Evolutionary conservation across 2,888 invertebrate species (phyloP).

Genomic region (Erpobdella octoculata): DNA sequence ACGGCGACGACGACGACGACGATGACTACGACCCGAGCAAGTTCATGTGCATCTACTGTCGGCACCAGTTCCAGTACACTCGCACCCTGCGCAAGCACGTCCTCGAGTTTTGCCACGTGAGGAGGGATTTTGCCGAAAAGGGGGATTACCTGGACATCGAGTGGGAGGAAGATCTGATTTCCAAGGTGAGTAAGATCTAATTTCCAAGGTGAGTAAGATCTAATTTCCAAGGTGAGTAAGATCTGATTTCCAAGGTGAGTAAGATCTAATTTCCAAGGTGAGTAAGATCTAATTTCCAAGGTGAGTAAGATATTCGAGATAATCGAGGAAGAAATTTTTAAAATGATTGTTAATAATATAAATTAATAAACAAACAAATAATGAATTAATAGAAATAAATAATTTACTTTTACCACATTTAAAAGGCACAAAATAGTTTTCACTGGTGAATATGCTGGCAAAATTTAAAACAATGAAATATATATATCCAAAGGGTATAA

Average conservation of each 20-base stretch:
- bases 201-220: not conserved
- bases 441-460: too few relatives aligned
- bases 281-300: too few relatives aligned
- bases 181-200: not conserved
- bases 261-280: not conserved
- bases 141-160: slow-evolving; percentile 33
- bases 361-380: too few relatives aligned
- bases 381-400: too few relatives aligned
- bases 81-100: slow-evolving; percentile 50
- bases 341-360: too few relatives aligned
- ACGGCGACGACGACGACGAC: slow-evolving; percentile 24
- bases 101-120: slow-evolving; percentile 45
- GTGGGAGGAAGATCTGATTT: slow-evolving; percentile 34
- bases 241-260: not conserved
- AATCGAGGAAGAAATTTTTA: not conserved
- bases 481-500: too few relatives aligned
- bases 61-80: slow-evolving; percentile 45
- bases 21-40: slow-evolving; percentile 34
- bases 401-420: too few relatives aligned
- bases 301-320: too few relatives aligned
- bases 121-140: slow-evolving; percentile 38
- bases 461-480: too few relatives aligned
- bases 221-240: not conserved
- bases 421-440: too few relatives aligned
- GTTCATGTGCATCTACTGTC: slow-evolving; percentile 46